Evolutionary conservation across 2,113 vertebrate genomes (phyloP).

Genomic region (Siniperca chuatsi): DNA sequence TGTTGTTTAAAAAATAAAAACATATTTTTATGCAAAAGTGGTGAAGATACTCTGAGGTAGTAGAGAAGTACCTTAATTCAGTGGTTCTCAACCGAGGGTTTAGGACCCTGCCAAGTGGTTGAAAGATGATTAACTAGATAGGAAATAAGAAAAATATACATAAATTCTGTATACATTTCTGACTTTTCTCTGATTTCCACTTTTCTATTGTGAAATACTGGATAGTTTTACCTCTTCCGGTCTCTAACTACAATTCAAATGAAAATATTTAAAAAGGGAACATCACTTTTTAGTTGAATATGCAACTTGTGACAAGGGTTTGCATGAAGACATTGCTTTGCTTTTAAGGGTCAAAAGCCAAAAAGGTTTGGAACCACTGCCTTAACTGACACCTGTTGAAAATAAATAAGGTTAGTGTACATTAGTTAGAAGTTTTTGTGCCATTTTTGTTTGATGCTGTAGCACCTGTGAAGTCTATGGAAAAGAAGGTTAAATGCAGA

Average conservation of each 20-base stretch:
- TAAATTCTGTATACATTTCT: background rate
- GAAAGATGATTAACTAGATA: background rate
- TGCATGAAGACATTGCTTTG: background rate
- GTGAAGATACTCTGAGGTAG: background rate
- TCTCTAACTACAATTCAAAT: background rate
- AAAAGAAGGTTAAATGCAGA: background rate
- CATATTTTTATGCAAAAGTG: background rate
- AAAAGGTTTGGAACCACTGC: background rate
- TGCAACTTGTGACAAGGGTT: background rate
- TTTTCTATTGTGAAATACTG: background rate
- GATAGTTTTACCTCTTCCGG: background rate
- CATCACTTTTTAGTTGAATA: background rate
- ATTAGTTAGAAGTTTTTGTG: background rate
- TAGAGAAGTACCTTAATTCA: background rate
- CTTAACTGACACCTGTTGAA: background rate
- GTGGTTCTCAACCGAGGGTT: background rate
- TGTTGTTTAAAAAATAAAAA: no score
- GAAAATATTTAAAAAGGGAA: background rate
- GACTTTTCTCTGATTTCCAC: no score
- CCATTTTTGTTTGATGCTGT: background rate
- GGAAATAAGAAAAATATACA: background rate
- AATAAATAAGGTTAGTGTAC: background rate
- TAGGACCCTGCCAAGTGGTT: background rate
- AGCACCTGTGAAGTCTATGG: background rate
- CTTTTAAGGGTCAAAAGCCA: background rate